These are phyloP conservation scores for Alaudala cheleensis DNA, from an alignment of 2,113 vertebrate species.

Conservation along the genomic window DNA sequence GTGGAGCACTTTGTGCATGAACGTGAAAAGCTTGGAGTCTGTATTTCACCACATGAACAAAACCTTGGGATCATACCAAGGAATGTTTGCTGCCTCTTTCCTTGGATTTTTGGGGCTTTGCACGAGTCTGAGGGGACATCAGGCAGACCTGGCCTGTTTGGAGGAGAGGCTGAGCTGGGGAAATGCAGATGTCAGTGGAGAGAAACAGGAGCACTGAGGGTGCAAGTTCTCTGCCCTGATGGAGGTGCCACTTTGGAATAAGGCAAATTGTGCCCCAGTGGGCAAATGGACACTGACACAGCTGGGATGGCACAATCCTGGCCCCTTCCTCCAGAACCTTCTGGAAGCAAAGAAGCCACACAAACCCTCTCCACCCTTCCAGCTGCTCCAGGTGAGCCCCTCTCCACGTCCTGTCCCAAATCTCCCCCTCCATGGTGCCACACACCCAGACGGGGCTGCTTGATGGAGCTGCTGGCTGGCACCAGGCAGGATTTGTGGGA, in stretches of 20 bases:
- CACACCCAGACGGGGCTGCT: accelerated
- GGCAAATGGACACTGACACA: neutral
- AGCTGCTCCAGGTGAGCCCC: neutral
- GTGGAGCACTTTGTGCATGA: neutral
- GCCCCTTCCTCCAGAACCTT: neutral
- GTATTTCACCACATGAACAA: neutral
- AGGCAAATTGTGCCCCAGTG: neutral
- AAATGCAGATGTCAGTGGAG: neutral
- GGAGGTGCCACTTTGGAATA: neutral
- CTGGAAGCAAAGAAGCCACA: neutral
- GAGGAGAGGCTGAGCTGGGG: neutral
- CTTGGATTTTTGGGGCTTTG: neutral
- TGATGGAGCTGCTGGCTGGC: neutral
- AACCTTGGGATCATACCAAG: neutral
- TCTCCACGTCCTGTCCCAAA: neutral
- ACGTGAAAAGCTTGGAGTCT: accelerated
- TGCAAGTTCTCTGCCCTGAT: neutral
- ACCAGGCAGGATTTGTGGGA: neutral
- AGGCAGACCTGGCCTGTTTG: neutral
- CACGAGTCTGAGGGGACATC: neutral
- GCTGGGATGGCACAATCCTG: neutral
- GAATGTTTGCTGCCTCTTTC: neutral
- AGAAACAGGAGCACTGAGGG: neutral
- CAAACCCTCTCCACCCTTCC: neutral
- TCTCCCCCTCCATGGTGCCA: neutral